Evolutionary conservation across 2,797 vertebrate genomes (phyloP).

Genomic region (Labeo calbasu): DNA sequence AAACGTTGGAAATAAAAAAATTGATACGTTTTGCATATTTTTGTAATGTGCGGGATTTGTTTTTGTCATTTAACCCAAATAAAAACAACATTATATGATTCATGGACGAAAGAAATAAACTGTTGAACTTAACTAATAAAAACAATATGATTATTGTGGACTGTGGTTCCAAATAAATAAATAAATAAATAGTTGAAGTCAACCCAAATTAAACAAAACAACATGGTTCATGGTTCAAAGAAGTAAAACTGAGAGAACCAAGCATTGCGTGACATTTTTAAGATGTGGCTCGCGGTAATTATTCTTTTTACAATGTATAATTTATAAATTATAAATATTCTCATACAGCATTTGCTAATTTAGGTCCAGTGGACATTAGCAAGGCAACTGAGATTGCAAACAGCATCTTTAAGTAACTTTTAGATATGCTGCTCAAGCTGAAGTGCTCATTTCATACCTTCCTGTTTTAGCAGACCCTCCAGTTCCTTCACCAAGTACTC

Average conservation of each 20-base stretch:
- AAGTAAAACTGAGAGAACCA: background rate
- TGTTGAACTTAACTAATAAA: background rate
- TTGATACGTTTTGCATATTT: no score
- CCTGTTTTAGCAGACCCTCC: conserved; percentile 85
- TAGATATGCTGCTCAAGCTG: background rate
- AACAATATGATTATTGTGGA: no score
- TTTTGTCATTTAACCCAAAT: no score
- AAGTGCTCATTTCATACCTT: conserved; percentile 72
- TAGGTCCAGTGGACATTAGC: background rate
- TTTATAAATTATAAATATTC: background rate
- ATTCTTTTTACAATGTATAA: background rate
- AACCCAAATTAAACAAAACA: background rate
- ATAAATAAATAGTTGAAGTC: background rate
- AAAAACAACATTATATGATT: background rate
- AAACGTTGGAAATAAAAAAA: no score
- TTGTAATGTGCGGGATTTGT: no score
- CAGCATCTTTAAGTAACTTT: background rate
- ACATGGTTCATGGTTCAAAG: background rate
- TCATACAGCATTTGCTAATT: background rate
- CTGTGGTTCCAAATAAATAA: background rate
- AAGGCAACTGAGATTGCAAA: background rate
- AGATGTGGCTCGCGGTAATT: background rate
- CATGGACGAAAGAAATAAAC: background rate
- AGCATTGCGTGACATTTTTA: background rate
- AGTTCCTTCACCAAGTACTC: conserved; percentile 87